Percentiles rank a stretch among this genome's conserved stretches.
These are phyloP conservation scores for Mimachlamys varia DNA, from an alignment of 2,888 invertebrate species.

Conservation along the genomic window DNA sequence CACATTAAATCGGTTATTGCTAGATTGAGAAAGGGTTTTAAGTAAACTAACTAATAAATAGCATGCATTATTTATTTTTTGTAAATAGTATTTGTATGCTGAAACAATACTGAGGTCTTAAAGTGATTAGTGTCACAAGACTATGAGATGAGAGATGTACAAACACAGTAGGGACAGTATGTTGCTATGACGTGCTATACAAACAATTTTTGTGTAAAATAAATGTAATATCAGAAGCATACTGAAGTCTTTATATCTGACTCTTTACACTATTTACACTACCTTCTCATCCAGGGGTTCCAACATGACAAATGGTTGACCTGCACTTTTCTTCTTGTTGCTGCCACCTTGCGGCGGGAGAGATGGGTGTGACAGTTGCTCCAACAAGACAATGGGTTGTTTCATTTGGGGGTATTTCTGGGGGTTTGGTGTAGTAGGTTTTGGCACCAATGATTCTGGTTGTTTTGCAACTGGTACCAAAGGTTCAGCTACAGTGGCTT, in stretches of 20 bases:
- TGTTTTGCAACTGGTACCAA: conserved; percentile 48
- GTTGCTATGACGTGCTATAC: neutral
- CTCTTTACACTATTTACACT: conserved; percentile 37
- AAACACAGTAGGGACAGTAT: conserved; percentile 20
- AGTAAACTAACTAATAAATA: neutral
- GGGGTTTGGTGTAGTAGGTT: conserved; percentile 6
- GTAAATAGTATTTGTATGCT: neutral
- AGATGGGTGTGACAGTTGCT: conserved; percentile 44
- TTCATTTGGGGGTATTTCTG: conserved; percentile 38
- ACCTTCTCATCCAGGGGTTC: conserved; percentile 85
- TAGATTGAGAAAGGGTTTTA: neutral
- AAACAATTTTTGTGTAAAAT: conserved; percentile 6
- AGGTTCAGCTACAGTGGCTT: conserved; percentile 72
- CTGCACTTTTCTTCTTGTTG: conserved; percentile 39
- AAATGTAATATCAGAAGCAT: conserved; percentile 37
- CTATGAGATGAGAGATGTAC: neutral
- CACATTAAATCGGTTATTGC: neutral
- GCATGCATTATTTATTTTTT: neutral
- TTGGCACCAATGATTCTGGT: conserved; percentile 8
- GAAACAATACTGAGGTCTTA: neutral
- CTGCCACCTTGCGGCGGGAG: neutral
- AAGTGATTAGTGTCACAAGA: neutral
- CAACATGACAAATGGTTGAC: conserved; percentile 85
- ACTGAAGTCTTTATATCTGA: conserved; percentile 23
- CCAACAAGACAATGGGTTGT: conserved; percentile 37